phyloP scores from a whole-genome alignment of 2,888 invertebrate genomes.

The Leptogaster cylindrica region DNA sequence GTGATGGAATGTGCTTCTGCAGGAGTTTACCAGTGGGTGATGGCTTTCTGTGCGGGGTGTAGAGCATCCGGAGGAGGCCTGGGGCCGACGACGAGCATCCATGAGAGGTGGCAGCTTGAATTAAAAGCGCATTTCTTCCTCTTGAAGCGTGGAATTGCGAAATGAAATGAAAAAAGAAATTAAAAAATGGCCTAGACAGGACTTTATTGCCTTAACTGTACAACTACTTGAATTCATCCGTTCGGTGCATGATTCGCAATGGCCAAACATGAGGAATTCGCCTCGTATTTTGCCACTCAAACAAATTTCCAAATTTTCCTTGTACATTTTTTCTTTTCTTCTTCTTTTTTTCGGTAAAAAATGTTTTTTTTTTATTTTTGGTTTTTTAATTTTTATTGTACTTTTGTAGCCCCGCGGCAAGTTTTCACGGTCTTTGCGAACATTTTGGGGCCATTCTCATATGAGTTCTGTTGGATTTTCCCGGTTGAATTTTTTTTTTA shows the following conservation, averaged over 20 bases:
- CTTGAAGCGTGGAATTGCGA: constrained; percentile 7
- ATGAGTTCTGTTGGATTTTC: constrained; percentile 29
- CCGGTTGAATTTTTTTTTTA: too few relatives aligned
- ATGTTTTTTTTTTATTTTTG: too few relatives aligned
- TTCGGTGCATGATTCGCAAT: background rate
- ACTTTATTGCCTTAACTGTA: constrained; percentile 26
- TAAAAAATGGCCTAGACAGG: constrained; percentile 33
- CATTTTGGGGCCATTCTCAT: constrained; percentile 21
- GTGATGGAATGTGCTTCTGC: constrained; percentile 27
- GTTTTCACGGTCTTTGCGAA: constrained; percentile 31
- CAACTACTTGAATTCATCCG: constrained; percentile 26
- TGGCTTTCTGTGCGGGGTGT: background rate
- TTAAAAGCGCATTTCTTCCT: constrained; percentile 29
- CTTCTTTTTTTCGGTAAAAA: too few relatives aligned
- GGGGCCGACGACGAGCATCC: background rate
- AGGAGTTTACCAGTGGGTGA: background rate
- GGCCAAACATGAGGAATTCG: constrained; percentile 15
- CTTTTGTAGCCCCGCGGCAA: constrained; percentile 22
- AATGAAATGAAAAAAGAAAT: constrained; percentile 15
- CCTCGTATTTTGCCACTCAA: constrained; percentile 30
- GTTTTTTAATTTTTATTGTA: too few relatives aligned
- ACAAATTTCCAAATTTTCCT: constrained; percentile 30
- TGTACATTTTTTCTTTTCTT: constrained; percentile 29
- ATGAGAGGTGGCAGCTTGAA: constrained; percentile 4
- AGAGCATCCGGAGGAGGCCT: too few relatives aligned